Conservation (phyloP, 2,888 invertebrate genomes). For the Amblyteles armatorius region DNA sequence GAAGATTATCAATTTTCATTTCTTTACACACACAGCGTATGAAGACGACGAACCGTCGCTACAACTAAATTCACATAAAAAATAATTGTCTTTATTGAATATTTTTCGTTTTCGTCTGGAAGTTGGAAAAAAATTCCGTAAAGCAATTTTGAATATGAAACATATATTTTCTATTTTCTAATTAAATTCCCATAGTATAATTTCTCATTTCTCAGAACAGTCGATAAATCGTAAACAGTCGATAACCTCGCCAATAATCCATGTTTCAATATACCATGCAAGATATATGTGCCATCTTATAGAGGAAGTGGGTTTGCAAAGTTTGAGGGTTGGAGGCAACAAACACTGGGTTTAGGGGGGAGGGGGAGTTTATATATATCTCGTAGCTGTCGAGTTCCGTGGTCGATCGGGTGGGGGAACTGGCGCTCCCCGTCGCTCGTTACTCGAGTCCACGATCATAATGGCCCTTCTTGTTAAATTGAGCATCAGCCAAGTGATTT, state of each 20-base stretch:
- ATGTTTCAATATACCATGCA: constrained; percentile 1
- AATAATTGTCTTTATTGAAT: neutral
- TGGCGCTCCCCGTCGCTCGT: constrained; percentile 74
- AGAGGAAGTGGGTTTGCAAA: constrained; percentile 4
- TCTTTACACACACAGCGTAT: neutral
- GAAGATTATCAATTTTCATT: neutral
- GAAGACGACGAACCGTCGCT: neutral
- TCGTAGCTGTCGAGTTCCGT: constrained; percentile 50
- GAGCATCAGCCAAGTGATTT: constrained; percentile 84
- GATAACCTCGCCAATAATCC: constrained; percentile 5
- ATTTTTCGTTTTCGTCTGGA: neutral
- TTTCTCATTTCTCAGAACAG: neutral
- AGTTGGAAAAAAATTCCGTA: neutral
- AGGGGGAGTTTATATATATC: no score
- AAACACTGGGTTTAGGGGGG: constrained; percentile 9
- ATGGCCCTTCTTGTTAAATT: constrained; percentile 84
- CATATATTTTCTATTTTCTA: neutral
- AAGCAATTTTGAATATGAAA: neutral
- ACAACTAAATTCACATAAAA: neutral
- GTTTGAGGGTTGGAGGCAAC: constrained; percentile 43
- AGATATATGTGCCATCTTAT: constrained; percentile 5
- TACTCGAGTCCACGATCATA: constrained; percentile 82
- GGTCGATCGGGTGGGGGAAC: constrained; percentile 39
- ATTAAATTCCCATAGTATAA: neutral
- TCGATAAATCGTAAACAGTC: constrained; percentile 5